Evolutionary conservation across 2,888 invertebrate species (phyloP).

Genomic region (Ptychoptera contaminata): DNA sequence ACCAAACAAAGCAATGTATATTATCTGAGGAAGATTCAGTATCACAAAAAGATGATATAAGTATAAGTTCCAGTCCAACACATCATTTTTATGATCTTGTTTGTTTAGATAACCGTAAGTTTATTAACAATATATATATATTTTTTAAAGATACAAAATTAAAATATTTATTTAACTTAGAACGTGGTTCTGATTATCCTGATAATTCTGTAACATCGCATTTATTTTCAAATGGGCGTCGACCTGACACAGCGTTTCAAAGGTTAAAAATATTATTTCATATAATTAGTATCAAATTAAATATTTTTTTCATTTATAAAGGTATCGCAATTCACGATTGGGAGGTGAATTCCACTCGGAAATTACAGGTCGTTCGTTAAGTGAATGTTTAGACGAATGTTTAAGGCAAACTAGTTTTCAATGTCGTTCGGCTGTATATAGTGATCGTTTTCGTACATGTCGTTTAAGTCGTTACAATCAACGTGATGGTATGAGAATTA

Average conservation of each 20-base stretch:
- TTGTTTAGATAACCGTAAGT: slow-evolving; percentile 78
- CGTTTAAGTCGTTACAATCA: slow-evolving; percentile 74
- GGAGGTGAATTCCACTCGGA: slow-evolving; percentile 82
- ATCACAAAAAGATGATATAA: slow-evolving; percentile 76
- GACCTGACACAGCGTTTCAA: slow-evolving; percentile 74
- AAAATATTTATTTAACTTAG: slow-evolving; percentile 38
- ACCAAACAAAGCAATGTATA: slow-evolving; percentile 73
- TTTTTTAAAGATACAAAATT: too few species aligned
- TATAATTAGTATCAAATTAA: too few species aligned
- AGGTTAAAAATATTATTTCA: slow-evolving; percentile 6
- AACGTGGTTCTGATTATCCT: slow-evolving; percentile 76
- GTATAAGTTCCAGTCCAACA: slow-evolving; percentile 67
- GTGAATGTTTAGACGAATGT: slow-evolving; percentile 83
- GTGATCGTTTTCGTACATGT: slow-evolving; percentile 71
- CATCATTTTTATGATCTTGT: slow-evolving; percentile 81
- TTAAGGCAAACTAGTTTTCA: slow-evolving; percentile 77
- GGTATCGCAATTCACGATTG: slow-evolving; percentile 71
- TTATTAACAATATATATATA: too few species aligned
- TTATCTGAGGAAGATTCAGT: slow-evolving; percentile 82
- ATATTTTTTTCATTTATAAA: too few species aligned
- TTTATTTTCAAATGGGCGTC: slow-evolving; percentile 62
- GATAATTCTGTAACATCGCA: slow-evolving; percentile 76
- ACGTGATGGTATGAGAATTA: slow-evolving; percentile 71
- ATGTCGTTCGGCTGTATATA: slow-evolving; percentile 78
- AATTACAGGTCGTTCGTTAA: slow-evolving; percentile 71